Conservation (phyloP, 2,888 invertebrate genomes). For the Cepaea hortensis region DNA sequence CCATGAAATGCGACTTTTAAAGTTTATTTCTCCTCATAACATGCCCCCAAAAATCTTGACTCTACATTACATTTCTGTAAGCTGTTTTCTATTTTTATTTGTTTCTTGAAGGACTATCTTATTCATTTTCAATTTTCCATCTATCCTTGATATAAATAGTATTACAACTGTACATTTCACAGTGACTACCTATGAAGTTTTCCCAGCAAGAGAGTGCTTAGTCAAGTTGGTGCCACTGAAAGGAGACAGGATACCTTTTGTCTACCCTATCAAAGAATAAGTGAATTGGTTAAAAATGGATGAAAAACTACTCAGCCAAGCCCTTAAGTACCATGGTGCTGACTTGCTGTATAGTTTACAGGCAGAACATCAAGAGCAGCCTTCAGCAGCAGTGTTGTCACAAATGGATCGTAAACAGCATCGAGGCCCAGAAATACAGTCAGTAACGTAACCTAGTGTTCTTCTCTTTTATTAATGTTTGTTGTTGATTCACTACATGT, state of each 20-base stretch:
- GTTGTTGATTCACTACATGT: no score
- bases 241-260: neutral
- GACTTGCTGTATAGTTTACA: conserved; percentile 59
- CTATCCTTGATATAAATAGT: no score
- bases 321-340: conserved; percentile 62
- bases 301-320: conserved; percentile 56
- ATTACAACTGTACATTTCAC: neutral
- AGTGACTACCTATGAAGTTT: neutral
- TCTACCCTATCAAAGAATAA: neutral
- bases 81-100: no score
- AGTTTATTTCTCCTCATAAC: no score
- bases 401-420: conserved; percentile 55
- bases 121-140: no score
- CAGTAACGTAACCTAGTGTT: conserved; percentile 22
- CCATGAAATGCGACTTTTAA: no score
- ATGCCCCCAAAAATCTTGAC: no score
- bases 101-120: no score
- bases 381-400: conserved; percentile 56
- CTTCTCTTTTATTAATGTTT: no score
- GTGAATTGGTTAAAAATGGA: conserved; percentile 56
- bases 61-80: no score
- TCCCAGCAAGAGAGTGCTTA: neutral
- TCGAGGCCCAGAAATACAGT: conserved; percentile 60
- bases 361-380: conserved; percentile 59
- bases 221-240: neutral